Evolutionary conservation across 2,888 invertebrate genomes (phyloP).

Genomic region (Pseudanteris insignis): DNA sequence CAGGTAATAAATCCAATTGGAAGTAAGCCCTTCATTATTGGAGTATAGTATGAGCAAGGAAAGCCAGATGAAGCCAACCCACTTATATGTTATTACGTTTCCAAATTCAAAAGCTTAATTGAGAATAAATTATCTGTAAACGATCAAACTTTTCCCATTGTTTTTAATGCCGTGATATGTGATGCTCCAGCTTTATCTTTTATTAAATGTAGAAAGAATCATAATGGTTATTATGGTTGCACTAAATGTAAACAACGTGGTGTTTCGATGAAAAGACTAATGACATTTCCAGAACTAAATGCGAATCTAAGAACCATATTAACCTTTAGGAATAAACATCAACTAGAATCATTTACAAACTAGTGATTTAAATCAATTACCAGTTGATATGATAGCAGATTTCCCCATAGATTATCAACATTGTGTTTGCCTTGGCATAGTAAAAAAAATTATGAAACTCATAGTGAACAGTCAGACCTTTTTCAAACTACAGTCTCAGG

Average conservation of each 20-base stretch:
- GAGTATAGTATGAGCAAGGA: no score
- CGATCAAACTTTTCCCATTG: no score
- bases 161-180: no score
- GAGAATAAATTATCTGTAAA: no score
- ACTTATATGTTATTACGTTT: no score
- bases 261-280: background rate
- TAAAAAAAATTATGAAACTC: background rate
- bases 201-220: no score
- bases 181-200: no score
- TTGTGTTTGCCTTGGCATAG: background rate
- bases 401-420: background rate
- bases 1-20: background rate
- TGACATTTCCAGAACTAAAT: background rate
- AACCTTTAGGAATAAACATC: background rate
- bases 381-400: background rate
- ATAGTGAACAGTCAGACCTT: background rate
- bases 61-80: no score
- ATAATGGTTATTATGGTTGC: background rate
- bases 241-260: background rate
- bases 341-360: background rate
- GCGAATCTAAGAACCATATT: background rate
- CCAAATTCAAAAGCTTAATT: no score
- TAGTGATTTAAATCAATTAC: background rate
- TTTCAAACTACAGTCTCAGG: background rate
- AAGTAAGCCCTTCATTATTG: conserved; percentile 4